Conservation (phyloP, 2,888 invertebrate species). For the Branchipolynoe longqiensis region DNA sequence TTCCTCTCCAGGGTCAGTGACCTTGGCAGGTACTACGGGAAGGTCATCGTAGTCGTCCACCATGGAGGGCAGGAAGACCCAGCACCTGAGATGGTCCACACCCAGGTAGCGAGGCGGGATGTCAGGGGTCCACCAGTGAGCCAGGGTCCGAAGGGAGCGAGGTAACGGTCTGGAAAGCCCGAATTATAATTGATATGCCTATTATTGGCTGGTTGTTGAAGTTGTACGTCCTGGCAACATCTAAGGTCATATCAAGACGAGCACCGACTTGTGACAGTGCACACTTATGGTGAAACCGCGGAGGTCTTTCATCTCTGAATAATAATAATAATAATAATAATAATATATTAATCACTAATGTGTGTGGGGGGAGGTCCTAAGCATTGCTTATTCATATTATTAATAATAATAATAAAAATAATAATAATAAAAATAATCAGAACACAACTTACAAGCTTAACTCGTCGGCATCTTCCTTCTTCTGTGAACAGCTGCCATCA, state of each 20-base stretch:
- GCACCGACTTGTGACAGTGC: too few species aligned
- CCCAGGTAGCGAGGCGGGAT: constrained; percentile 26
- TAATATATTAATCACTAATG: background rate
- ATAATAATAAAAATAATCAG: background rate
- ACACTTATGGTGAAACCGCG: too few species aligned
- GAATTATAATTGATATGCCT: too few species aligned
- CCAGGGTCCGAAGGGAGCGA: constrained; percentile 7
- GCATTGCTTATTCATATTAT: too few species aligned
- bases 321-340: background rate
- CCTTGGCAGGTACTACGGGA: constrained; percentile 27
- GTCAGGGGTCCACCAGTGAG: constrained; percentile 38
- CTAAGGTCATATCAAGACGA: too few species aligned
- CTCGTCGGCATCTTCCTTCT: background rate
- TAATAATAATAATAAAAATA: too few species aligned
- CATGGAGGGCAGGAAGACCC: constrained; percentile 54
- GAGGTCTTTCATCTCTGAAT: too few species aligned
- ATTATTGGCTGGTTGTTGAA: too few species aligned
- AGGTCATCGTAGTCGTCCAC: constrained; percentile 16
- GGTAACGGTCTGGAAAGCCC: constrained; percentile 28
- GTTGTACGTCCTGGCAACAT: too few species aligned
- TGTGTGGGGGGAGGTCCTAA: too few species aligned
- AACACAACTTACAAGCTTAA: background rate
- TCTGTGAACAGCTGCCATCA: too few species aligned
- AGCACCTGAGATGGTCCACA: constrained; percentile 33
- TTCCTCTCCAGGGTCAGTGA: constrained; percentile 9